phyloP scores from a whole-genome alignment of 2,113 vertebrate genomes.

The Illadopsis cleaveri region DNA sequence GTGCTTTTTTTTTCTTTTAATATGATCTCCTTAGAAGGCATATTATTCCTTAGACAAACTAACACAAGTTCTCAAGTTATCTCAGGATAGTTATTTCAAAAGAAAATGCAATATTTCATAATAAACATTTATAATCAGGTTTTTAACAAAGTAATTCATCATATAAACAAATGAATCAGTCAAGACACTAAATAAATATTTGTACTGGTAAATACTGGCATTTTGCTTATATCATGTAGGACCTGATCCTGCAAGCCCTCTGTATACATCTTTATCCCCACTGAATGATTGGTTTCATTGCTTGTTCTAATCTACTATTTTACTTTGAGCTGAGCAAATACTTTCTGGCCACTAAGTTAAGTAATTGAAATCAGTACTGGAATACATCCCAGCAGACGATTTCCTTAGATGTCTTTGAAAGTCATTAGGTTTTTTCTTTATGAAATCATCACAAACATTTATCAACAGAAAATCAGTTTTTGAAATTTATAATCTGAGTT shows the following conservation, averaged over 20 bases:
- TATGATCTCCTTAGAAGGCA: conserved; percentile 15
- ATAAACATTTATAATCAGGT: conserved; percentile 60
- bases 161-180: conserved; percentile 70
- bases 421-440: background rate
- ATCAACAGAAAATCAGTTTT: background rate
- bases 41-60: conserved; percentile 43
- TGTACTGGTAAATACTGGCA: conserved; percentile 48
- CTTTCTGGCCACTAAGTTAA: background rate
- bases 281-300: conserved; percentile 8
- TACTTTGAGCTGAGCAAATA: conserved; percentile 34
- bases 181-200: conserved; percentile 72
- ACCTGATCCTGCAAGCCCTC: conserved; percentile 71
- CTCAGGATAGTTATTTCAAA: conserved; percentile 66
- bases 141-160: conserved; percentile 67
- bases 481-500: background rate
- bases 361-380: background rate
- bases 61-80: conserved; percentile 60
- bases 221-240: conserved; percentile 49
- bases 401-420: background rate
- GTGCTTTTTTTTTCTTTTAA: conserved; percentile 27
- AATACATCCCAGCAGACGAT: background rate
- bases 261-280: conserved; percentile 47
- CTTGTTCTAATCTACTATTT: conserved; percentile 12
- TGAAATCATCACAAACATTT: background rate
- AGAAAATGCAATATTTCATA: conserved; percentile 65